phyloP scores from a whole-genome alignment of 2,888 invertebrate species.

The Drosophila suboccidentalis region DNA sequence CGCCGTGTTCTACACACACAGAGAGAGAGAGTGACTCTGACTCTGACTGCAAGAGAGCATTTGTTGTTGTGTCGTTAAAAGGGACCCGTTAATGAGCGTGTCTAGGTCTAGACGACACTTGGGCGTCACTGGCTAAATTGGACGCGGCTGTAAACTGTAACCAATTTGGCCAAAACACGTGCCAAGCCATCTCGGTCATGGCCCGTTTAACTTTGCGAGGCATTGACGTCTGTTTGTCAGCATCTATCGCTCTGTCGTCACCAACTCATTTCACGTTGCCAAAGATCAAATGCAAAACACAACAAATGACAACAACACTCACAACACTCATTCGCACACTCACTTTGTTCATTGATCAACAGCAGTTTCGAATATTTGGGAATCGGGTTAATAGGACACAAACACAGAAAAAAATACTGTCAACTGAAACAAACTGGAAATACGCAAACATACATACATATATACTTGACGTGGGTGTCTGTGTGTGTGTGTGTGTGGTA shows the following conservation, averaged over 20 bases:
- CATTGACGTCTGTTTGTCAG: conserved; percentile 13
- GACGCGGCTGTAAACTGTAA: conserved; percentile 60
- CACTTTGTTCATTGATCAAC: conserved; percentile 49
- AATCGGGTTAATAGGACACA: conserved; percentile 56
- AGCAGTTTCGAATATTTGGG: conserved; percentile 14
- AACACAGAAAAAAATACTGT: neutral
- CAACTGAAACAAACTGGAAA: conserved; percentile 38
- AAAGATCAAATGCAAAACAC: conserved; percentile 46
- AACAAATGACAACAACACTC: neutral
- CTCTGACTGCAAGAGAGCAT: neutral
- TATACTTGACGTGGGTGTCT: neutral
- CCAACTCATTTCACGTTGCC: conserved; percentile 54
- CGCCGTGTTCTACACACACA: conserved; percentile 43
- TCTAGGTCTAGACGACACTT: conserved; percentile 54
- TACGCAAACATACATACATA: conserved; percentile 9
- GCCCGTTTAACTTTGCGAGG: conserved; percentile 12
- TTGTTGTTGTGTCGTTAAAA: conserved; percentile 4
- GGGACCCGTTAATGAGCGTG: conserved; percentile 53
- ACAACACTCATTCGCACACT: conserved; percentile 5
- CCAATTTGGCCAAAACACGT: conserved; percentile 66
- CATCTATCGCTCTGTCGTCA: conserved; percentile 35
- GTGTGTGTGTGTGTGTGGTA: conserved; percentile 39
- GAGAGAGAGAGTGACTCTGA: neutral
- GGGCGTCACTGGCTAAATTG: conserved; percentile 63
- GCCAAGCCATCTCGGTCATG: conserved; percentile 19